Evolutionary conservation across 2,888 invertebrate species (phyloP).

Genomic region (Erebia palarica): DNA sequence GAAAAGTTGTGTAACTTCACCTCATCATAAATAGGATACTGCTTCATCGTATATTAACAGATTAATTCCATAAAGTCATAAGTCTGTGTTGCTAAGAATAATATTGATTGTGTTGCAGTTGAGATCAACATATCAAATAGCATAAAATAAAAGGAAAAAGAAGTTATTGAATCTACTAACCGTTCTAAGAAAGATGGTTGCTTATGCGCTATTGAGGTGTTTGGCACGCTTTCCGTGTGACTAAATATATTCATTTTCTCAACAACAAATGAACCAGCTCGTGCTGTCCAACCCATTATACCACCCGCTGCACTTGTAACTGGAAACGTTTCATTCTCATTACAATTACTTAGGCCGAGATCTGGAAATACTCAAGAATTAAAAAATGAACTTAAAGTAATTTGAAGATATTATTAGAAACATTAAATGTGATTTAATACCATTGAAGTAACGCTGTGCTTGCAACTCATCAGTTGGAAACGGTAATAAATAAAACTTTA

Average conservation of each 20-base stretch:
- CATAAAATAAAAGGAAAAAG: background rate
- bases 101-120: background rate
- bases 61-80: no score
- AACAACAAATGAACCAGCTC: constrained; percentile 90
- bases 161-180: constrained; percentile 47
- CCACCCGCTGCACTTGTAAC: constrained; percentile 73
- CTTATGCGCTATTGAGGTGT: constrained; percentile 70
- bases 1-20: background rate
- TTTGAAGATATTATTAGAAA: background rate
- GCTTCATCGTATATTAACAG: background rate
- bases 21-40: background rate
- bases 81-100: background rate
- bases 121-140: background rate
- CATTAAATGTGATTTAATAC: background rate
- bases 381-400: background rate
- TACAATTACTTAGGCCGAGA: constrained; percentile 4
- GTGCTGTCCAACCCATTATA: constrained; percentile 89
- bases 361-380: background rate
- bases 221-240: constrained; percentile 75
- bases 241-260: constrained; percentile 88
- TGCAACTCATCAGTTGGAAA: background rate
- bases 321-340: constrained; percentile 36
- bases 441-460: background rate
- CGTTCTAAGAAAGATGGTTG: constrained; percentile 79
- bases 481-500: background rate